Evolutionary conservation across 2,888 invertebrate species (phyloP).

Genomic region (Eupithecia abbreviata): DNA sequence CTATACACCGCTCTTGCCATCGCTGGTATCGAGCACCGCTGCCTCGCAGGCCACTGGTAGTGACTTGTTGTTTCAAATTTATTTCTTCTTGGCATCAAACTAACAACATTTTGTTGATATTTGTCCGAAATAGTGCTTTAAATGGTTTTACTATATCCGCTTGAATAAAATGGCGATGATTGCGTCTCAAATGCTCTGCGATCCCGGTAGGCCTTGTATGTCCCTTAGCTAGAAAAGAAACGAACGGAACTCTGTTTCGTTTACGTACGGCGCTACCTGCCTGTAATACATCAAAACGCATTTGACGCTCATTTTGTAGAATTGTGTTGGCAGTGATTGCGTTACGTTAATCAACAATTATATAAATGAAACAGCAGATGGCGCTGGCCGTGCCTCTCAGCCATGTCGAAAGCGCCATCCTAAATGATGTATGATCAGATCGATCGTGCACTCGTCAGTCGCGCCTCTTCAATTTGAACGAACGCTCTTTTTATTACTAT

Average conservation of each 20-base stretch:
- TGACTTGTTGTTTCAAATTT: conserved; percentile 12
- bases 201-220: conserved; percentile 53
- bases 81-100: not conserved
- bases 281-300: conserved; percentile 39
- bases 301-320: conserved; percentile 29
- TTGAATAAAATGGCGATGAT: conserved; percentile 3
- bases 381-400: conserved; percentile 71
- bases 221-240: conserved; percentile 52
- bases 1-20: not conserved
- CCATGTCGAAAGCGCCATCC: conserved; percentile 76
- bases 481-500: conserved; percentile 23
- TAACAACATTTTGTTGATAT: not conserved
- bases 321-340: conserved; percentile 78
- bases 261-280: conserved; percentile 73
- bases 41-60: not conserved
- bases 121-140: not conserved
- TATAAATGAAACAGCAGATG: conserved; percentile 63
- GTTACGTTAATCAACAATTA: conserved; percentile 22
- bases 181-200: conserved; percentile 65
- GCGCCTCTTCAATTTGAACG: conserved; percentile 14
- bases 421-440: conserved; percentile 57
- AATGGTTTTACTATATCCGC: not conserved
- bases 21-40: conserved; percentile 7
- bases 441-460: conserved; percentile 8
- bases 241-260: conserved; percentile 36